A percentile compares a stretch with the other conserved stretches of the same genome.
Conservation (phyloP, 2,888 invertebrate species). For the Drosophila ezoana region DNA sequence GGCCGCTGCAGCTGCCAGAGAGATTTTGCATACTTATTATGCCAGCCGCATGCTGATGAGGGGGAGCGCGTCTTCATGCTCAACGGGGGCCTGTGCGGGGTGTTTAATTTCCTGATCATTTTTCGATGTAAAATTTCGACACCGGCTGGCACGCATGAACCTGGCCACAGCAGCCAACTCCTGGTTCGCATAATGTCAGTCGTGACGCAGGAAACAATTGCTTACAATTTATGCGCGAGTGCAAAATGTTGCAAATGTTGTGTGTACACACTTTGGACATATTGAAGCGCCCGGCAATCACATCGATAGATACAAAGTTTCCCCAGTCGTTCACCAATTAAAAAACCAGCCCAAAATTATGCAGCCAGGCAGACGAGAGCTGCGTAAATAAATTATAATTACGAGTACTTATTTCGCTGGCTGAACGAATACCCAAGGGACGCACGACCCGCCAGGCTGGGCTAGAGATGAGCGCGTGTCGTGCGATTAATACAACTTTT, state of each 20-base stretch:
- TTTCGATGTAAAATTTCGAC: constrained; percentile 70
- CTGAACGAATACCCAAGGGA: constrained; percentile 41
- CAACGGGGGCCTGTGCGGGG: constrained; percentile 27
- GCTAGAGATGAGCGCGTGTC: constrained; percentile 13
- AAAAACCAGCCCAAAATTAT: constrained; percentile 58
- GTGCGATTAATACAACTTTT: background rate
- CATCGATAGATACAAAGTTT: constrained; percentile 39
- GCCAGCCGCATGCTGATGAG: constrained; percentile 76
- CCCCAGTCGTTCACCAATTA: constrained; percentile 57
- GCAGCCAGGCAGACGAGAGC: constrained; percentile 44
- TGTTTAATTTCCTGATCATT: constrained; percentile 83
- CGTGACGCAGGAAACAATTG: constrained; percentile 70
- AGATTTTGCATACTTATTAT: constrained; percentile 72
- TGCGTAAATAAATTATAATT: constrained; percentile 79
- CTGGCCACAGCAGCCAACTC: constrained; percentile 1
- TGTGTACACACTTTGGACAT: constrained; percentile 19
- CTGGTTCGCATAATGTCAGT: constrained; percentile 26
- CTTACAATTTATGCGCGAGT: constrained; percentile 60
- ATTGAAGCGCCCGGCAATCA: constrained; percentile 39
- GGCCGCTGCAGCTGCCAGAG: constrained; percentile 44
- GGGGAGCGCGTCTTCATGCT: constrained; percentile 14
- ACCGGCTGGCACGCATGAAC: constrained; percentile 20
- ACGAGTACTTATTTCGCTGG: constrained; percentile 50
- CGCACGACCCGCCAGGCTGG: constrained; percentile 5
- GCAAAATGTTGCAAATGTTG: constrained; percentile 16